Evolutionary conservation across 2,113 vertebrate species (phyloP), one percentile per base, ranked within the genome.

Genomic region (Siniperca knerii): DNA sequence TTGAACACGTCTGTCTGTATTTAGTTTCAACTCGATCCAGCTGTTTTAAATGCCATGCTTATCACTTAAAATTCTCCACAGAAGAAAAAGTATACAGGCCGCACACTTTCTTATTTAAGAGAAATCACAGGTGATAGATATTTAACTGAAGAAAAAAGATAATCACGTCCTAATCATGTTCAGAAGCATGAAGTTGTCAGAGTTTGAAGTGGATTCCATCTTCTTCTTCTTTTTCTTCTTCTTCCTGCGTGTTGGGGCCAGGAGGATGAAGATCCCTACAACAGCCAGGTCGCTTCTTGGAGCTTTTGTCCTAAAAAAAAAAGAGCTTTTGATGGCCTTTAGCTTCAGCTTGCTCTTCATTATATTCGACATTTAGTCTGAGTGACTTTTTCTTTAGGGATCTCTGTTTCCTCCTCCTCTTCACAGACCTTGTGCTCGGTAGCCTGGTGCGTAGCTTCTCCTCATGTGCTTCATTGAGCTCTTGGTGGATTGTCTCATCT

Each of bases 1-100:
- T 90, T 91, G 79, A 81, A 88, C 79, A 81, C 66, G 86, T 87
- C 70, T 82, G 86, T 68, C 79, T 60, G 46, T 54, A 7, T 88
- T 83, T 71, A 71, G 54, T 79, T 78, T 88, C 42, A 37, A 46
- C 46, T 74, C 75, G 9, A 35, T 65, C 35, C 82, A 79, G 65
- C 75, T 82, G 67, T 81, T 90, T 84, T 64, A 80, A 87, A 84
- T 81, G 25, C 54, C 18, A 29, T 58, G 23, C 23, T 52, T 55
- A 74, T 58, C 50, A 67, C 44, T 71, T 79, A 42, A 82, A 46
- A 83, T n/a, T 23, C 16, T 48, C 33, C 25, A 64, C 44, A 75
- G 54, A 80, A n/a, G 40, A 65, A 61, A 33, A 42, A 42, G 0
- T 33, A 67, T 57, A 37, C 66, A 67, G 48, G 40, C 46, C 48